Base-by-base conservation (phyloP, 2,888 invertebrate genomes). In the Latrodectus hesperus region DNA sequence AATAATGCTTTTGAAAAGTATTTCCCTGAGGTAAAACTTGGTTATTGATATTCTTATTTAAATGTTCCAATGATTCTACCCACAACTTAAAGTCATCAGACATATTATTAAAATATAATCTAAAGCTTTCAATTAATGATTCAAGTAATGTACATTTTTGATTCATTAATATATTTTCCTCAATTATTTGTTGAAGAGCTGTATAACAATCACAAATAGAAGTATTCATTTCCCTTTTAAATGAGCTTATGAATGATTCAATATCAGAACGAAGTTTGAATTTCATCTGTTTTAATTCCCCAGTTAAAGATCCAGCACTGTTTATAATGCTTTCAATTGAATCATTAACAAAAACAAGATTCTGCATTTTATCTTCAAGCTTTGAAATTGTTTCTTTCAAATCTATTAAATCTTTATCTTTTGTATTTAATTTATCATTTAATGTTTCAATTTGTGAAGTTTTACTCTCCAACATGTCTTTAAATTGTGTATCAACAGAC, bases 361-460 rank as follows among this genome's bases (percentile, higher is more conserved):
- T 38, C 12, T 26, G 17, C 17, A 87, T 17, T 51, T 51, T 71
- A 49, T 73, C 52, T 82, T 77, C 26, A 9, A 87, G 81, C 12
- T 60, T 17, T 49, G 49, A 22, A 51, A 65, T 55, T 65, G 60
- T 49, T 26, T 12, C 11, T 53, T 65, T 55, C 17, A 49, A n/a
- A 22, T 67, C 38, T 60, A 51, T 70, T 60, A 88, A 49, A 65
- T 84, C 76, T 68, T 53, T 67, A 16, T 84, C 71, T 68, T 80
- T 84, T 16, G 67, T 52, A 22, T 84, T 22, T 12, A 82, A 55
- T 82, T 88, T 85, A 17, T 17, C 12, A 65, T 26, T 82, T 16
- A 82, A 17, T 64, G 72, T 71, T 78, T 88, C 85, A 74, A 85
- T 68, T 74, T 85, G 67, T 68, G 60, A 67, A 26, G 73, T 76